Evolutionary conservation across 2,797 vertebrate genomes (phyloP).

Genomic region (Anableps anableps): DNA sequence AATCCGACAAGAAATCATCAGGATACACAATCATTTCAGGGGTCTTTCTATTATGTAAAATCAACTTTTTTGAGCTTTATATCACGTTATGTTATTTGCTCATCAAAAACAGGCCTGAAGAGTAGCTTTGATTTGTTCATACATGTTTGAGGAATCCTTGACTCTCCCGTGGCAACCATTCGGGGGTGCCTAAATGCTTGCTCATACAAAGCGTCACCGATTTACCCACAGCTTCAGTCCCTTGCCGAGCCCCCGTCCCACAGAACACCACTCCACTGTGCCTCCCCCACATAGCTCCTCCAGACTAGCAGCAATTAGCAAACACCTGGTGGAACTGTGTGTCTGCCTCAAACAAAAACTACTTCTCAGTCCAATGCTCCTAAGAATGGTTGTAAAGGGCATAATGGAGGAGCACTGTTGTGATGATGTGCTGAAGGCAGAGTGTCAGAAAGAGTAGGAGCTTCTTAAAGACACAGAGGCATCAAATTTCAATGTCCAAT

Average conservation of each 20-base stretch:
- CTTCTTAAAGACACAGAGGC: neutral
- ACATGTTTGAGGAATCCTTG: no score
- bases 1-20: neutral
- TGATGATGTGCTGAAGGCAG: neutral
- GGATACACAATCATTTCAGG: neutral
- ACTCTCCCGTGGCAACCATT: no score
- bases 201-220: no score
- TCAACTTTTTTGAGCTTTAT: neutral
- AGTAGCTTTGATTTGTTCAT: no score
- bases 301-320: neutral
- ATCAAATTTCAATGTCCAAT: neutral
- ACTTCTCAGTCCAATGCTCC: neutral
- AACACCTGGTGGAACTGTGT: neutral
- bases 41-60: neutral
- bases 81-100: neutral
- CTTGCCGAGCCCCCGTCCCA: no score
- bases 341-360: neutral
- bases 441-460: no score
- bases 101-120: neutral
- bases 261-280: no score
- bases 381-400: neutral
- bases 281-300: no score
- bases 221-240: no score
- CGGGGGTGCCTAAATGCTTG: no score
- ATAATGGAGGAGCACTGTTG: neutral